Evolutionary conservation across 2,888 invertebrate species (phyloP), one percentile per base, ranked within the genome.

Genomic region (Automeris io): DNA sequence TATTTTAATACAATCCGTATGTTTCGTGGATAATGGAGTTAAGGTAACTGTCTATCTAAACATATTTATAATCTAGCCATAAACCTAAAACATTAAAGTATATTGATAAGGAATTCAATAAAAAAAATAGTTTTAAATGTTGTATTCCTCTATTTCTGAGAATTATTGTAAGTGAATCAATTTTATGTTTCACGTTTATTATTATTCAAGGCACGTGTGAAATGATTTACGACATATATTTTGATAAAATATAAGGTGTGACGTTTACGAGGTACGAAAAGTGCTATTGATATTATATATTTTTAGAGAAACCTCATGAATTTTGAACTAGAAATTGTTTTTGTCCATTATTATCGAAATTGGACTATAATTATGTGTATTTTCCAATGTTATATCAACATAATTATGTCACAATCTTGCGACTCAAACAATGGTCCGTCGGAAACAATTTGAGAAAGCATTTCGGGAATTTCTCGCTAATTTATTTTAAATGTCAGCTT

Each of bases 341-440:
- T 45, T 40, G 37, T 35, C 46, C 22, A 41, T 37, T 37, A 42
- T 46, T 49, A 42, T 48, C 59, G 57, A 64, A 57, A 66, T 63
- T 70, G 63, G 63, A 54, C 59, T 48, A 56, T 66, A 67, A 64
- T 61, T 66, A 55, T 69, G 47, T 57, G 39, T 56, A 50, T 64
- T 61, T 47, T 67, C 53, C 50, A 67, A 58, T 63, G 52, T 50
- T 59, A 58, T 61, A 57, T 57, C 47, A 60, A 57, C 44, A 56
- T 58, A 57, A 62, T 64, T 61, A 55, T 57, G 53, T 57, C 60
- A 40, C 16, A 57, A 50, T 40, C 48, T 51, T 62, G 54, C 45
- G 31, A 43, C 42, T 29, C 31, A 38, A 40, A 44, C 41, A 61
- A 60, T 42, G 59, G 68, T 70, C 33, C 18, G 64, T 47, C 38